phyloP scores from a whole-genome alignment of 2,113 vertebrate genomes.

The Myanophis thanlyinensis region DNA sequence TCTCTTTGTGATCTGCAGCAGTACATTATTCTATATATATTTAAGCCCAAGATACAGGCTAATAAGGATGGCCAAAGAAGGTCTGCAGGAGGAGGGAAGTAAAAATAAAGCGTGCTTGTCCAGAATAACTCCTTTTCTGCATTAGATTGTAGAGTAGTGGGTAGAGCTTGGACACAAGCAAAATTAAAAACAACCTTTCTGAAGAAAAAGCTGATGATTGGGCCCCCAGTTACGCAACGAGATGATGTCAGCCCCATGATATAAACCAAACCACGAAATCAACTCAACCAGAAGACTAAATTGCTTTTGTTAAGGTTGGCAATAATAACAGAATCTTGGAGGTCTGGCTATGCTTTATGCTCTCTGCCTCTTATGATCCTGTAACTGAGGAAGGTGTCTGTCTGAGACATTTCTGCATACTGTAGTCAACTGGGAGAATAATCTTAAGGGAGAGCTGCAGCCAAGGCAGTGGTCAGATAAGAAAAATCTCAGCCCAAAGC shows the following conservation, averaged over 20 bases:
- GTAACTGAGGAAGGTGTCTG: not conserved
- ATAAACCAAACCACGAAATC: not conserved
- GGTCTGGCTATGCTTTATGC: not conserved
- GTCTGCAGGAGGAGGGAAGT: not conserved
- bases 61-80: not conserved
- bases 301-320: not conserved
- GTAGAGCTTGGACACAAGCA: not conserved
- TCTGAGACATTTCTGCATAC: not conserved
- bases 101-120: not conserved
- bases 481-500: not conserved
- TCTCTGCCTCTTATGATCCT: not conserved
- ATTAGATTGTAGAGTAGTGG: not conserved
- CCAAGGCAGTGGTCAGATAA: not conserved
- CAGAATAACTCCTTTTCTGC: not conserved
- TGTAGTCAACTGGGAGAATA: not conserved
- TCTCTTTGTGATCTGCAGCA: not conserved
- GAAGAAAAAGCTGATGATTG: not conserved
- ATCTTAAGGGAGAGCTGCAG: not conserved
- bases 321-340: not conserved
- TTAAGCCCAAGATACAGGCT: not conserved
- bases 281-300: not conserved
- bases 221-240: not conserved
- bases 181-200: not conserved
- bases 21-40: not conserved
- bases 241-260: not conserved